Base-by-base conservation (phyloP, 2,113 vertebrate genomes). In the Orthonyx spaldingii region DNA sequence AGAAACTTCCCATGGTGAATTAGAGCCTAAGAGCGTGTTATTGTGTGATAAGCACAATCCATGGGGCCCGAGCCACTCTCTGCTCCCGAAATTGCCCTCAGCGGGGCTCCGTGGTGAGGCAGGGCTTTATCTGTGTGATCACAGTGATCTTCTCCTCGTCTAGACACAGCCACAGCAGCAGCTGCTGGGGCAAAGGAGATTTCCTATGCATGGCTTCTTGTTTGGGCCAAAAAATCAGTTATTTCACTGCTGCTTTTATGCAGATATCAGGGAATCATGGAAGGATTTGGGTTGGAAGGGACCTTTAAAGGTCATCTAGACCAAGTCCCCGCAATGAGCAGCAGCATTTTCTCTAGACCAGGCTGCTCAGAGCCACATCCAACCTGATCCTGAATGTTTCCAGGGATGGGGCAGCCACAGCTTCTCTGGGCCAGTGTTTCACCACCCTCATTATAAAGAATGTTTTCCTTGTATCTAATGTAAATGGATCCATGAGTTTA, bases 21-120 rank as follows among this genome's bases (percentile, higher is more conserved):
- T 93, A 80, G 63, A 91, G 74, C 63, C 69, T 56, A n/a, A 28
- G 92, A 85, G 94, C 15, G 56, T 96, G 95, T 52, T 83, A 10
- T 24, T 64, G 76, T 70, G 74, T 44, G 97, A 97, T 97, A 96
- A 97, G 96, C 70, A 23, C 90, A 42, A 35, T 71, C 72, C 77
- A 2, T 19, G 87, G 88, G 80, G 33, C 80, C 90, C 1, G 2
- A 84, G 93, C 86, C 90, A 16, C 72, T 28, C 78, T 24, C n/a
- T 49, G 80, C 82, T 92, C 42, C 35, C 1, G 10, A 33, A 91
- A 55, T 7, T 82, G 96, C 95, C 93, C 92, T 82, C 44, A 7
- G 49, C 56, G 35, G 4, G 1, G 26, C 60, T 84, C 76, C 35
- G 57, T 27, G 70, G 84, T 7, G 37, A 66, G 28, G 44, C 42